Evolutionary conservation across 2,888 invertebrate genomes (phyloP).

Genomic region (Bombylius discolor): DNA sequence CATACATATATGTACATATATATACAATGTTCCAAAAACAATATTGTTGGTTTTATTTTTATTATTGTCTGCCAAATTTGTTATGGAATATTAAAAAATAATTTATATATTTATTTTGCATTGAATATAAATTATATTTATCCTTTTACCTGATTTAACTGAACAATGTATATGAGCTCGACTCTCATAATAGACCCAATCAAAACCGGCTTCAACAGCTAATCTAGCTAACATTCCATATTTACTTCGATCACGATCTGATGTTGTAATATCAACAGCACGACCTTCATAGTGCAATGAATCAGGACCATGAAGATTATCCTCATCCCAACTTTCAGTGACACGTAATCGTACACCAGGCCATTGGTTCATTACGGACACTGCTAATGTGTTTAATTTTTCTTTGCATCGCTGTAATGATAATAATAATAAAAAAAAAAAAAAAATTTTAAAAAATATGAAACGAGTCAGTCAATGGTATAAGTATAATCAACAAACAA

Average conservation of each 20-base stretch:
- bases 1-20: too few species aligned
- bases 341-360: conserved; percentile 86
- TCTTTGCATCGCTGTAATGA: conserved; percentile 85
- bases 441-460: background rate
- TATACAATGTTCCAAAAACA: too few species aligned
- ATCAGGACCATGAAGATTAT: conserved; percentile 53
- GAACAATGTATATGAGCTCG: conserved; percentile 92
- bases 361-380: conserved; percentile 97
- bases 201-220: conserved; percentile 94
- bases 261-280: conserved; percentile 91
- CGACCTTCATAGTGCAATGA: conserved; percentile 94
- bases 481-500: conserved; percentile 3
- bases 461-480: background rate
- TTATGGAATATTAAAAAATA: too few species aligned
- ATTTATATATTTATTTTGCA: too few species aligned
- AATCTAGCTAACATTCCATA: conserved; percentile 92
- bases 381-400: conserved; percentile 84
- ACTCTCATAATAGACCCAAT: conserved; percentile 96
- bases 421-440: background rate
- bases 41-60: too few species aligned
- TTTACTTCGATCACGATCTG: conserved; percentile 83
- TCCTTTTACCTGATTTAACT: conserved; percentile 81
- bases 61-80: too few species aligned
- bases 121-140: too few species aligned
- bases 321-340: conserved; percentile 93